phyloP scores from a whole-genome alignment of 2,797 vertebrate species.

The Passerculus sandwichensis region DNA sequence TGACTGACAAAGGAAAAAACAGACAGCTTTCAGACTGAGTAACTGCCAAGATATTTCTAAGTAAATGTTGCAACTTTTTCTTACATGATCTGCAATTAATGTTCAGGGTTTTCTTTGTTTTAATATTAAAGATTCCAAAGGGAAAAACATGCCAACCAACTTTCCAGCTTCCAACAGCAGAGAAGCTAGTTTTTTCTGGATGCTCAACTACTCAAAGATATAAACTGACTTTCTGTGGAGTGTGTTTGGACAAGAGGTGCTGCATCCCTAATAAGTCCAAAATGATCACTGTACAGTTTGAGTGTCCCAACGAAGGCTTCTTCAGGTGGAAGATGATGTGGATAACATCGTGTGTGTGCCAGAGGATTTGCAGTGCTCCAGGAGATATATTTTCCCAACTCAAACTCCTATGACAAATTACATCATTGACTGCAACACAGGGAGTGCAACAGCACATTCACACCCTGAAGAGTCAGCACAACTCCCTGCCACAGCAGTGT shows the following conservation, averaged over 20 bases:
- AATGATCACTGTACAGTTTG: conserved; percentile 88
- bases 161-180: conserved; percentile 86
- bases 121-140: conserved; percentile 82
- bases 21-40: neutral
- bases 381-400: conserved; percentile 91
- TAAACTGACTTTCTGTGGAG: conserved; percentile 89
- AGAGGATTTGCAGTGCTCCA: conserved; percentile 85
- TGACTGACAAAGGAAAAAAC: neutral
- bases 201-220: conserved; percentile 87
- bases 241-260: conserved; percentile 89
- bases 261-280: conserved; percentile 90
- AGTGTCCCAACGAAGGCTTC: conserved; percentile 83
- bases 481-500: neutral
- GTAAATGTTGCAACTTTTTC: neutral
- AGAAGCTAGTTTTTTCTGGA: conserved; percentile 88
- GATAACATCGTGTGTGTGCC: conserved; percentile 94
- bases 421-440: neutral
- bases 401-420: conserved; percentile 78
- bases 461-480: neutral
- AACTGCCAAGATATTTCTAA: neutral
- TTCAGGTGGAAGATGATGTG: conserved; percentile 95
- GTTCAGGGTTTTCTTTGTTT: conserved; percentile 16
- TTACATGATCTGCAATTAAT: neutral
- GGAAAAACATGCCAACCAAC: conserved; percentile 89
- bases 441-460: neutral